A percentile compares a stretch with the other conserved stretches of the same genome.
These are phyloP conservation scores for Phrynocephalus guinanensis DNA, from an alignment of 2,797 vertebrate genomes.

Conservation along the genomic window DNA sequence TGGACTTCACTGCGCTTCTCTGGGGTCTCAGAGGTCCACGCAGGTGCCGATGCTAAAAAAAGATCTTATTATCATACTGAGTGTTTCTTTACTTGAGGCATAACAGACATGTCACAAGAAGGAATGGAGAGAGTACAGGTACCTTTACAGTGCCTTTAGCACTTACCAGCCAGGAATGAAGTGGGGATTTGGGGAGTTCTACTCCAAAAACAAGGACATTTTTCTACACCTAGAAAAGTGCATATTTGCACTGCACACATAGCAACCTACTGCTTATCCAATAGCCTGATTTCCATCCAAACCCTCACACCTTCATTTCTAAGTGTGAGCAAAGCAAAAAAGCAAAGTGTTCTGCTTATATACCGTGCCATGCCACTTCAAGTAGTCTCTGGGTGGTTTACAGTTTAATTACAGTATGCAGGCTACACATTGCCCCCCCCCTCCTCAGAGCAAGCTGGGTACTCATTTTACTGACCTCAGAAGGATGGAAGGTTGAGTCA, in stretches of 20 bases:
- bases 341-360: no score
- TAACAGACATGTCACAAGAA: background rate
- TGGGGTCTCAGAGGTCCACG: background rate
- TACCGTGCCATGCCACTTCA: no score
- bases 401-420: no score
- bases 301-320: background rate
- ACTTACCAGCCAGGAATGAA: no score
- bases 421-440: no score
- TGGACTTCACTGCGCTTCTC: background rate
- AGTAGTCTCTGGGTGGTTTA: no score
- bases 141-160: background rate
- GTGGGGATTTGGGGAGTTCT: no score
- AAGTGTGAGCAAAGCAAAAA: no score
- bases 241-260: background rate
- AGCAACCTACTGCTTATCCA: background rate
- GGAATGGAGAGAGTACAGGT: background rate
- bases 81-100: background rate
- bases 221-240: background rate
- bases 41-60: constrained; percentile 24
- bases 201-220: background rate
- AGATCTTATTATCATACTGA: constrained; percentile 22
- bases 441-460: no score
- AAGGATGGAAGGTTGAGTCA: no score
- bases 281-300: background rate
- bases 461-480: no score